These are phyloP conservation scores for Pseudolaguvia tuberculata DNA, from an alignment of 2,113 vertebrate genomes.

Conservation along the genomic window DNA sequence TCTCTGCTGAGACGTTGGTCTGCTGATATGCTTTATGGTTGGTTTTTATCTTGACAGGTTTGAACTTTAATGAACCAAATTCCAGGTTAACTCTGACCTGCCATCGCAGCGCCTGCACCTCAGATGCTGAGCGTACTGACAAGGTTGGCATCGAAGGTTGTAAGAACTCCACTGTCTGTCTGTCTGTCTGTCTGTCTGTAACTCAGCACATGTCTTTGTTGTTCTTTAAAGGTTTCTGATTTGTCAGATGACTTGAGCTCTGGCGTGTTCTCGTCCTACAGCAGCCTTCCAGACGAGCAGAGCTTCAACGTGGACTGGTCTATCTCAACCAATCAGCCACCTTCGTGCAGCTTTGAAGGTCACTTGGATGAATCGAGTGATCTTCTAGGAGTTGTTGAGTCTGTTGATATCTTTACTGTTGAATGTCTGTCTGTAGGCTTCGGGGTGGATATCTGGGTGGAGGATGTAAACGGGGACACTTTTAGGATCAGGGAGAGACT, in stretches of 20 bases:
- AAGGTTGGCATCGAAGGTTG: constrained; percentile 60
- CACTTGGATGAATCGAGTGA: background rate
- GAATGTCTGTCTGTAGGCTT: constrained; percentile 29
- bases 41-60: constrained; percentile 15
- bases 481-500: constrained; percentile 85
- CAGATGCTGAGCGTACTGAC: constrained; percentile 65
- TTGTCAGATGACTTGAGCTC: constrained; percentile 91
- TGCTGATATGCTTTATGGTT: background rate
- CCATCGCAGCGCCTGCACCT: constrained; percentile 49
- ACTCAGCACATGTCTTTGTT: background rate
- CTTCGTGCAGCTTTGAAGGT: constrained; percentile 77
- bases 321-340: constrained; percentile 67
- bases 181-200: background rate
- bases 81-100: constrained; percentile 22
- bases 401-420: too few species aligned
- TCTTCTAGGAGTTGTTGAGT: background rate
- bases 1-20: background rate
- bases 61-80: background rate
- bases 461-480: constrained; percentile 80
- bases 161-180: background rate
- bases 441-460: constrained; percentile 89
- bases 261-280: constrained; percentile 86
- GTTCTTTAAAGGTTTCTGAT: constrained; percentile 69
- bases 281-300: constrained; percentile 73
- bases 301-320: constrained; percentile 76